phyloP scores from a whole-genome alignment of 2,113 vertebrate species.

The Xyrauchen texanus region DNA sequence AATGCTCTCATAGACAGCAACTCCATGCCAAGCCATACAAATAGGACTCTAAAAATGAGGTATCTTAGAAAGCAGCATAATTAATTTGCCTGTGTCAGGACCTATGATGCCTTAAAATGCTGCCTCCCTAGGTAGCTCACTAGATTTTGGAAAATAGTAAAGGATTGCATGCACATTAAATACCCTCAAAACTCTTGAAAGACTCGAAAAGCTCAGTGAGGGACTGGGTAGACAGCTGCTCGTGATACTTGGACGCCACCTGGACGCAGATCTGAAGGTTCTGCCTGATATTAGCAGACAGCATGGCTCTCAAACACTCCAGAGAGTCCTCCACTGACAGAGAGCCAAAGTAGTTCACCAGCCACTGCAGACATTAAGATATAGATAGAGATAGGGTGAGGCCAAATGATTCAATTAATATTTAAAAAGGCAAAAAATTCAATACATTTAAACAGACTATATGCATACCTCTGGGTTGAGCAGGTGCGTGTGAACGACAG shows the following conservation, averaged over 20 bases:
- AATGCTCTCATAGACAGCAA: no score
- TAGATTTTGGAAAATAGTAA: no score
- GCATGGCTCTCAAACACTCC: slow-evolving; percentile 95
- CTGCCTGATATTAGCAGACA: slow-evolving; percentile 97
- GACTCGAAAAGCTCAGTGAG: slow-evolving; percentile 98
- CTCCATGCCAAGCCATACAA: no score
- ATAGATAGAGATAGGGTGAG: not conserved
- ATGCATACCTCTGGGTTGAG: slow-evolving; percentile 93
- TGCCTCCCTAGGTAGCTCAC: no score
- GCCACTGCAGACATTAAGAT: slow-evolving; percentile 77
- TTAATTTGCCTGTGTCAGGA: no score
- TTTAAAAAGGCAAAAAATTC: not conserved
- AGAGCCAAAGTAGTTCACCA: slow-evolving; percentile 97
- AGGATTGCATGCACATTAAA: no score
- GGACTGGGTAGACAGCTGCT: slow-evolving; percentile 91
- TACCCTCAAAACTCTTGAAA: slow-evolving; percentile 99
- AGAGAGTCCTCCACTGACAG: slow-evolving; percentile 95
- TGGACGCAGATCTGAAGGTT: slow-evolving; percentile 99
- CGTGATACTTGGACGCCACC: slow-evolving; percentile 96
- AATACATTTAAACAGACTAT: not conserved
- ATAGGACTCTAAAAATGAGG: no score
- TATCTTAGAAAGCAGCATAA: no score
- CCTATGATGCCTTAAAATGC: no score
- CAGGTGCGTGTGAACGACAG: slow-evolving; percentile 95
- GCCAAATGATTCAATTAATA: not conserved